Evolutionary conservation across 2,888 invertebrate species (phyloP).

Genomic region (Xestobium rufovillosum): DNA sequence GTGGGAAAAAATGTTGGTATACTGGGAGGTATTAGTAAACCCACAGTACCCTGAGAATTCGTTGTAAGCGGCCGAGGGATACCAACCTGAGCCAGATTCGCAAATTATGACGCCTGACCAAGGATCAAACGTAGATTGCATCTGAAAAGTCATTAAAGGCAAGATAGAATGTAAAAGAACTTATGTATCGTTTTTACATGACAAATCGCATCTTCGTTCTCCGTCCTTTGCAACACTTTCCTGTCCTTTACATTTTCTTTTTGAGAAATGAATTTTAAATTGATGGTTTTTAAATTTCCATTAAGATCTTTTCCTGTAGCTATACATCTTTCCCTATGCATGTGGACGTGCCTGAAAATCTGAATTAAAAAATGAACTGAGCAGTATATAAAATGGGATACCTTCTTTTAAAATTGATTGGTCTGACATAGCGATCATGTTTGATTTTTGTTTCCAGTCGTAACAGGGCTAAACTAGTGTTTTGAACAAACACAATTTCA

Average conservation of each 20-base stretch:
- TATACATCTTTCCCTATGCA: conserved; percentile 2
- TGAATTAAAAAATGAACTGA: conserved; percentile 1
- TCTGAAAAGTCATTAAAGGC: no score
- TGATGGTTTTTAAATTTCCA: no score
- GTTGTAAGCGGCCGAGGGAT: conserved; percentile 60
- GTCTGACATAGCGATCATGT: neutral
- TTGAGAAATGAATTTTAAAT: no score
- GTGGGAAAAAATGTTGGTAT: conserved; percentile 50
- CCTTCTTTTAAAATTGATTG: neutral
- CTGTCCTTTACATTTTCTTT: no score
- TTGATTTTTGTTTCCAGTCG: conserved; percentile 46
- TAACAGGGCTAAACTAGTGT: conserved; percentile 55
- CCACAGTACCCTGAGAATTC: conserved; percentile 52
- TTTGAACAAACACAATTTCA: conserved; percentile 49
- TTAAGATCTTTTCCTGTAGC: no score
- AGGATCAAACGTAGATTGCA: no score
- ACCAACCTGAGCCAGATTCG: conserved; percentile 59
- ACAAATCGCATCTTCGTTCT: no score
- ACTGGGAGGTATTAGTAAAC: conserved; percentile 41
- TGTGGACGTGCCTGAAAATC: conserved; percentile 1
- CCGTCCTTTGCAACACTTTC: no score
- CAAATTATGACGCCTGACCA: conserved; percentile 68
- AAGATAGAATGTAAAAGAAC: no score
- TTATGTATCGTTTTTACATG: no score
- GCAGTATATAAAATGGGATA: conserved; percentile 2